Conservation (phyloP, 2,797 vertebrate genomes). For the Balearica regulorum region DNA sequence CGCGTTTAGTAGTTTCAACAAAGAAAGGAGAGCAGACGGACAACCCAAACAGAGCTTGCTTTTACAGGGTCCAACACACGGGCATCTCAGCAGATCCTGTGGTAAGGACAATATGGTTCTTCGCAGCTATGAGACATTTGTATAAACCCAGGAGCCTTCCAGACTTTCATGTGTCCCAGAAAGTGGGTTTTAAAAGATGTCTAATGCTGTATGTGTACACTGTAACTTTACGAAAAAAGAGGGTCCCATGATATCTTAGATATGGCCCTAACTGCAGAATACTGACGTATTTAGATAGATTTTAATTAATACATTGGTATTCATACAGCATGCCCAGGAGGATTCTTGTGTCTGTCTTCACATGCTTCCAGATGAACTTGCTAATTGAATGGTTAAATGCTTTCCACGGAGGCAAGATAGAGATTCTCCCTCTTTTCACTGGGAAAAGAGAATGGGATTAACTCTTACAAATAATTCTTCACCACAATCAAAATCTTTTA, state of each 20-base stretch:
- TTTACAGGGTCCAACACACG: neutral
- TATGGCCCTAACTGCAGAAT: neutral
- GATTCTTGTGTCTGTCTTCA: neutral
- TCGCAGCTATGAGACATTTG: neutral
- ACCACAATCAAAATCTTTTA: neutral
- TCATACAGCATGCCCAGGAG: neutral
- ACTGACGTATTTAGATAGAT: neutral
- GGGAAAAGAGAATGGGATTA: neutral
- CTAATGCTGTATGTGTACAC: neutral
- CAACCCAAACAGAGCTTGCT: neutral
- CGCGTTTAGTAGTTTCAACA: neutral
- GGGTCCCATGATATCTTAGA: neutral
- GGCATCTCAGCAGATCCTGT: neutral
- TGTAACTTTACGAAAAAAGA: neutral
- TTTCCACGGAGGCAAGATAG: neutral
- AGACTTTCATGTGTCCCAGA: neutral
- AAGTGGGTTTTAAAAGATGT: neutral
- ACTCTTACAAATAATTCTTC: neutral
- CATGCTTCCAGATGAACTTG: conserved; percentile 9
- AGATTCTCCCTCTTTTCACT: neutral
- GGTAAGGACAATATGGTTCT: neutral
- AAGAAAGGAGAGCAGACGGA: neutral
- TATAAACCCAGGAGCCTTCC: neutral
- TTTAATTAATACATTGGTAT: conserved; percentile 46
- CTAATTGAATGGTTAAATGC: conserved; percentile 46